Base-by-base conservation (phyloP, 2,888 invertebrate species). In the Hesperia comma region DNA sequence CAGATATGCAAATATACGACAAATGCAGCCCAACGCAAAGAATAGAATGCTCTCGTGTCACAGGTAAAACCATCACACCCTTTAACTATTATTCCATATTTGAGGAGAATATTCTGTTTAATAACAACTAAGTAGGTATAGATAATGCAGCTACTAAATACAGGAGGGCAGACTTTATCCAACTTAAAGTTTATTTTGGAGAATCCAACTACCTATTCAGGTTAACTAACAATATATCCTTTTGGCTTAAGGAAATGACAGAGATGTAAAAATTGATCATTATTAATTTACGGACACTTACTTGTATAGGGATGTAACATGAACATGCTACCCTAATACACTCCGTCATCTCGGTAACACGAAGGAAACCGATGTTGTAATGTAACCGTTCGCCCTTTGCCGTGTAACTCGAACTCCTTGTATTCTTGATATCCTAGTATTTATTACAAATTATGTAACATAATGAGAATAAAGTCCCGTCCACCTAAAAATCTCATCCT, bases 401-500 rank as follows among this genome's bases (percentile, higher is more conserved):
- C 33, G 40, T 49, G 26, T 43, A 14, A 32, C 61, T 63, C 66
- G 61, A 67, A 70, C 84, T 83, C 83, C 75, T 79, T 57, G 62
- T 33, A 62, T 63, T 63, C 69, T 78, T 89, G 79, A 3, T 64
- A 54, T 72, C 90, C 87, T 91, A 74, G 90, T 91, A 76, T 69
- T 72, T 84, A 80, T 90, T 90, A 90, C 88, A 90, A 87, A 85
- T 90, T 84, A 87, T 90, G 90, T 90, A 90, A 90, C 76, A 74
- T 78, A 76, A 70, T 57, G 12, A 12, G 37, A 37, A 37, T 12
- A 3, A 33, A 5, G n/a, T 26, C 12, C 12, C 37, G 37, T 37
- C 37, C 2, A 37, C 37, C 2, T 37, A 37, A 37, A 37, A 37
- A 37, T 26, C 2, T 5, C 26, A 4, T 26, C 26, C 26, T 26